Evolutionary conservation across 2,113 vertebrate species (phyloP).

Genomic region (Sardina pilchardus): DNA sequence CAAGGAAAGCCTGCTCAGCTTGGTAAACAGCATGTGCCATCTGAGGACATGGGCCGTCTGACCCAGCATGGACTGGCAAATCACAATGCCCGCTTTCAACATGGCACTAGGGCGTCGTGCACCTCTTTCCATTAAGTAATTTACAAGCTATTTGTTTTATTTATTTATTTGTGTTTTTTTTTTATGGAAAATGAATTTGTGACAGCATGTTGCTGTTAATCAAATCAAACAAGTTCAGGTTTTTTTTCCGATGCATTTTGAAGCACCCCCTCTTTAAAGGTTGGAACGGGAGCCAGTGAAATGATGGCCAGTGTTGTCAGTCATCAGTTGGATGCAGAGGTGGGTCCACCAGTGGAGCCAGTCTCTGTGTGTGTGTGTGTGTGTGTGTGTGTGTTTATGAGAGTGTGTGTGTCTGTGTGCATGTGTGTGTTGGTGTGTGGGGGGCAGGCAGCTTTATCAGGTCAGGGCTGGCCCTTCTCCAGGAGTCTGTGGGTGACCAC

Average conservation of each 20-base stretch:
- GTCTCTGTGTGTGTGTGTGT: background rate
- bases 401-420: background rate
- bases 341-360: conserved; percentile 26
- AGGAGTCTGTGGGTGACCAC: conserved; percentile 41
- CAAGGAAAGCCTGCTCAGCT: conserved; percentile 34
- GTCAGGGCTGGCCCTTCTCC: conserved; percentile 52
- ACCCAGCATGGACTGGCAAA: background rate
- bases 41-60: conserved; percentile 4
- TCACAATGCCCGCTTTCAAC: background rate
- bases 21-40: conserved; percentile 29
- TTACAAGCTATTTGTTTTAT: background rate
- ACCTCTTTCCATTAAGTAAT: background rate
- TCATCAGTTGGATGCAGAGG: conserved; percentile 46
- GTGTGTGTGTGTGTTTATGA: background rate
- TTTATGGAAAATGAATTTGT: background rate
- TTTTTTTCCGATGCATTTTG: conserved; percentile 60
- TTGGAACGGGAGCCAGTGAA: conserved; percentile 62
- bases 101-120: background rate
- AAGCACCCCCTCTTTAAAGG: conserved; percentile 62
- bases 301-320: conserved; percentile 72
- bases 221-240: conserved; percentile 59
- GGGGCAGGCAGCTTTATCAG: conserved; percentile 23
- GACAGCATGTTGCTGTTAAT: conserved; percentile 58
- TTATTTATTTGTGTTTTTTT: too few relatives aligned
- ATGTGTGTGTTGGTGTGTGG: background rate